Evolutionary conservation across 1,140 invertebrate species (phyloP).

Genomic region (Drosophila teissieri): DNA sequence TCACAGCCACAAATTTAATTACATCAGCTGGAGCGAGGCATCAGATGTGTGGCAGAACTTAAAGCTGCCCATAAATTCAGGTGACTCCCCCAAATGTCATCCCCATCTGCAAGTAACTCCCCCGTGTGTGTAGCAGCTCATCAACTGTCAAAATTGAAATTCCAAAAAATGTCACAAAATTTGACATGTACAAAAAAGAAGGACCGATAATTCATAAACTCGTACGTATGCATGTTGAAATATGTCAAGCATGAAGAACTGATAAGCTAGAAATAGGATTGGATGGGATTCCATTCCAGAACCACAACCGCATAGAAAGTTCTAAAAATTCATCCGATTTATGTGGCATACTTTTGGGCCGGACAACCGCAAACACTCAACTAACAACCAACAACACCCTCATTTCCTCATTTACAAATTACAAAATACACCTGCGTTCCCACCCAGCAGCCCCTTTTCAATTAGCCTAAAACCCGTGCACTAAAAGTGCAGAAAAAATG

Average conservation of each 20-base stretch:
- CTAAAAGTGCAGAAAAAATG: conserved; percentile 43
- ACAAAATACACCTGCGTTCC: conserved; percentile 36
- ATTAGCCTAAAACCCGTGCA: conserved; percentile 77
- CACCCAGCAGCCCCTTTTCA: conserved; percentile 55
- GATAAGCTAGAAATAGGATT: conserved; percentile 54
- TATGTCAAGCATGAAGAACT: conserved; percentile 77
- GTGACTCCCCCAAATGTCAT: conserved; percentile 6
- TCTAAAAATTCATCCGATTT: conserved; percentile 5
- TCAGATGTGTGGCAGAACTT: conserved; percentile 5
- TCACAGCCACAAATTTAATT: conserved; percentile 80
- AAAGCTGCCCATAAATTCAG: conserved; percentile 38
- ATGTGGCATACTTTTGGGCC: conserved; percentile 35
- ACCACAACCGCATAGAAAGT: neutral
- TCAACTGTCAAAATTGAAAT: conserved; percentile 74
- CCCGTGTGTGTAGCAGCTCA: conserved; percentile 15
- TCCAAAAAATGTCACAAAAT: conserved; percentile 74
- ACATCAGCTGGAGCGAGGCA: conserved; percentile 38
- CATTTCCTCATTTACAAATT: conserved; percentile 63
- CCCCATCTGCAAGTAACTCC: neutral
- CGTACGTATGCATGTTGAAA: conserved; percentile 57
- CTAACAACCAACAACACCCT: conserved; percentile 6
- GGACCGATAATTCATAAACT: conserved; percentile 30
- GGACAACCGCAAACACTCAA: conserved; percentile 8
- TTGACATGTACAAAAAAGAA: conserved; percentile 59
- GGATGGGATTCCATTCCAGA: neutral